phyloP scores from a whole-genome alignment of 2,113 vertebrate genomes.

The Astur gentilis region DNA sequence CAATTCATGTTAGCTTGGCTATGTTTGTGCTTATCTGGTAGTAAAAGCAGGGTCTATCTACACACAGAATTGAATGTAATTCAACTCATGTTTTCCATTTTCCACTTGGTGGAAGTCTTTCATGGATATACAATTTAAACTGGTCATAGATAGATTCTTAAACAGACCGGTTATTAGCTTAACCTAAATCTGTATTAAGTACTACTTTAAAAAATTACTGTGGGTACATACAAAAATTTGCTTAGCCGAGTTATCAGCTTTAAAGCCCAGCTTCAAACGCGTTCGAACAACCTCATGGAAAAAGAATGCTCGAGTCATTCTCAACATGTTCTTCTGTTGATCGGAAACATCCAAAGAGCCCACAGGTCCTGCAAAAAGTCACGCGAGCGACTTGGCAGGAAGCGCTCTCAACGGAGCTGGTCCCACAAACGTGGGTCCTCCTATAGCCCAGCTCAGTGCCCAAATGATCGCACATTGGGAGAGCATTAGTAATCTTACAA shows the following conservation, averaged over 20 bases:
- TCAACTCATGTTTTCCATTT: background rate
- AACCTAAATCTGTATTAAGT: background rate
- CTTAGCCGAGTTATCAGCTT: fast-evolving
- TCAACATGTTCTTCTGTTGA: background rate
- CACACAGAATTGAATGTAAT: background rate
- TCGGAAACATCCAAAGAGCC: background rate
- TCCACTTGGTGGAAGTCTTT: background rate
- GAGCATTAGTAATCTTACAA: background rate
- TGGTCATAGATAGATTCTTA: background rate
- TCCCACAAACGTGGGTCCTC: background rate
- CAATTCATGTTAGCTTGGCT: background rate
- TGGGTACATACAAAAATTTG: background rate
- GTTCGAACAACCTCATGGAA: background rate
- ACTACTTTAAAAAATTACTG: background rate
- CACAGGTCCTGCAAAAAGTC: background rate
- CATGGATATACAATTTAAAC: background rate
- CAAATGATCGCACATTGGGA: background rate
- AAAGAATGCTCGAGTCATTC: background rate
- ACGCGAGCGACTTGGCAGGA: background rate
- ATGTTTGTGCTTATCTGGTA: background rate
- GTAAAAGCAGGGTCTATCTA: background rate
- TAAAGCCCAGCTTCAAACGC: background rate
- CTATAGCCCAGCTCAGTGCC: background rate
- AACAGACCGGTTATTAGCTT: background rate
- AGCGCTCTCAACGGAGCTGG: background rate